phyloP scores from a whole-genome alignment of 2,113 vertebrate genomes.

The Dasypus novemcinctus region DNA sequence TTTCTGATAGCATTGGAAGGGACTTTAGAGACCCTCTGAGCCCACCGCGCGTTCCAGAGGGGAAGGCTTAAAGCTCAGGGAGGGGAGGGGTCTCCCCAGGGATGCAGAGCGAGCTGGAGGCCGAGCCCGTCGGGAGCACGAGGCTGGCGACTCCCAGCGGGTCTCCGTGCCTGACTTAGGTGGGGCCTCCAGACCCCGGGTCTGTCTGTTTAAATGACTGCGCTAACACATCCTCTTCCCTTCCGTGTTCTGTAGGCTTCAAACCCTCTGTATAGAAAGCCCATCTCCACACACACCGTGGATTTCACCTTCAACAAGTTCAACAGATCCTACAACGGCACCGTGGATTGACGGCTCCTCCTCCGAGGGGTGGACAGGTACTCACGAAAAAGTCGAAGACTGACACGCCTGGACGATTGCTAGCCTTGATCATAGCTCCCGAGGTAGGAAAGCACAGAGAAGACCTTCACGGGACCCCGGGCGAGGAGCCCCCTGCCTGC shows the following conservation, averaged over 20 bases:
- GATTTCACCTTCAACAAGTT: slow-evolving; percentile 92
- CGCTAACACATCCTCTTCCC: neutral
- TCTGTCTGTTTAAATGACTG: neutral
- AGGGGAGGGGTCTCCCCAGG: neutral
- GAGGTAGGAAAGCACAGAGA: slow-evolving; percentile 61
- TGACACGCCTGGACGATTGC: slow-evolving; percentile 66
- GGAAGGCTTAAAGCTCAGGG: neutral
- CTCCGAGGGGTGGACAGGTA: neutral
- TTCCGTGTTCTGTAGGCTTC: slow-evolving; percentile 86
- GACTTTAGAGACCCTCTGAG: neutral
- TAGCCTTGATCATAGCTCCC: slow-evolving; percentile 66
- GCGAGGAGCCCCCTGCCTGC: slow-evolving; percentile 62
- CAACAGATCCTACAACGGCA: slow-evolving; percentile 93
- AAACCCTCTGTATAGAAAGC: slow-evolving; percentile 96
- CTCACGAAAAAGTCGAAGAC: neutral
- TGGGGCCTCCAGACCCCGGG: neutral
- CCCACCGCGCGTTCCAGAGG: neutral
- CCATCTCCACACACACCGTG: slow-evolving; percentile 89
- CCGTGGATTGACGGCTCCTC: slow-evolving; percentile 87
- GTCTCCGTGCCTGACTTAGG: neutral
- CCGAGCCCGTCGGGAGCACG: too few species aligned
- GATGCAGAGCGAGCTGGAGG: neutral
- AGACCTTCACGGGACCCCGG: slow-evolving; percentile 59
- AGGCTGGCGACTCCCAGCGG: rapidly evolving
- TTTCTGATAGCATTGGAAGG: neutral